A percentile compares a stretch with the other conserved stretches of the same genome.
phyloP scores from a whole-genome alignment of 2,888 invertebrate species.

The Trichopoda pennipes region DNA sequence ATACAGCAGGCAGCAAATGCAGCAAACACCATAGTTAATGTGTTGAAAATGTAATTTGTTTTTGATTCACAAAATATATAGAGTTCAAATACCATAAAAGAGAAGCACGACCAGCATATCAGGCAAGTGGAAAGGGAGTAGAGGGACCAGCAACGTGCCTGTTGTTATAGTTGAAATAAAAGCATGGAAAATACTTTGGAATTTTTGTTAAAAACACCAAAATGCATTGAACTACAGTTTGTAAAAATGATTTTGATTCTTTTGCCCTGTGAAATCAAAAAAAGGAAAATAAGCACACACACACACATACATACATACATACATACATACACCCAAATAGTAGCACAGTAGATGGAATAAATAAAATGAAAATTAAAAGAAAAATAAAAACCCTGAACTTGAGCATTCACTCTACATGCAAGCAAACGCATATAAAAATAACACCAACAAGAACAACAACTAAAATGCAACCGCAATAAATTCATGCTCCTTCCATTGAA shows the following conservation, averaged over 20 bases:
- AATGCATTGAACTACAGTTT: conserved; percentile 42
- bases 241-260: conserved; percentile 8
- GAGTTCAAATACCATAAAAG: background rate
- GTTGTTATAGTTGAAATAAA: conserved; percentile 14
- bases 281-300: background rate
- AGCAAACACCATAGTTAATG: conserved; percentile 24
- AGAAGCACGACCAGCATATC: conserved; percentile 20
- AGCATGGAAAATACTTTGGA: conserved; percentile 25
- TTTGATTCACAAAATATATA: conserved; percentile 20
- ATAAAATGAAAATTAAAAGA: conserved; percentile 22
- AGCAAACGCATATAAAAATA: background rate
- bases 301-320: background rate
- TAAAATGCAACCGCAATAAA: conserved; percentile 39
- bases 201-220: background rate
- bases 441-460: background rate
- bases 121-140: background rate
- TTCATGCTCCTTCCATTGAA: conserved; percentile 27
- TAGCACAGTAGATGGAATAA: background rate
- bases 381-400: conserved; percentile 53
- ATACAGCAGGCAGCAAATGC: conserved; percentile 24
- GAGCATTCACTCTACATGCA: conserved; percentile 10
- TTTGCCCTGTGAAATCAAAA: conserved; percentile 20
- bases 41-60: conserved; percentile 49
- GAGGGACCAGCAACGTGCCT: background rate
- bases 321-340: background rate